Conservation (phyloP, 2,888 invertebrate species). For the Cheilosia impressa region DNA sequence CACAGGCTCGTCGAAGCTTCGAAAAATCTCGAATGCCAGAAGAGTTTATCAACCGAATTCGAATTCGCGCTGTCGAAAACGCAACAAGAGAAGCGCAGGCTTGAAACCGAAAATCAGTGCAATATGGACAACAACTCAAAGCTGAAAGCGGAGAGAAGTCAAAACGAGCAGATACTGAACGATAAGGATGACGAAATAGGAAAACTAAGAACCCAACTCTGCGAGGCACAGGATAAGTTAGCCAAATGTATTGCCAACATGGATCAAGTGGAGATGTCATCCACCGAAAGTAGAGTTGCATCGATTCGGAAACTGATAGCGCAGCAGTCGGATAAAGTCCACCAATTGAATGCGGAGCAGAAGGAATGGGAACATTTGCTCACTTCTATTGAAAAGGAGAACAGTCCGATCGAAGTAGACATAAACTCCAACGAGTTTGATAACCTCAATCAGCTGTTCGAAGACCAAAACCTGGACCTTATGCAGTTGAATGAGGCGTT, state of each 20-base stretch:
- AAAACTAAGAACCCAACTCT: constrained; percentile 24
- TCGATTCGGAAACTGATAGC: constrained; percentile 78
- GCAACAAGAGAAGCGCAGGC: constrained; percentile 50
- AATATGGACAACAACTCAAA: constrained; percentile 43
- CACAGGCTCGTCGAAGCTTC: constrained; percentile 73
- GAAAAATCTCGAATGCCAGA: constrained; percentile 42
- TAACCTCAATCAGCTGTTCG: constrained; percentile 80
- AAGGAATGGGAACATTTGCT: constrained; percentile 80
- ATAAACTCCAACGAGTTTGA: constrained; percentile 79
- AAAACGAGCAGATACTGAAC: constrained; percentile 1
- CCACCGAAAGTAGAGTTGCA: constrained; percentile 67
- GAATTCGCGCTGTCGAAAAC: constrained; percentile 59
- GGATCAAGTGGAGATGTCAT: constrained; percentile 2
- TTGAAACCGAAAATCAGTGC: constrained; percentile 55
- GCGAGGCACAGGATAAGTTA: not conserved
- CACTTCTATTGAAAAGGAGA: constrained; percentile 76
- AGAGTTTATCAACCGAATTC: constrained; percentile 51
- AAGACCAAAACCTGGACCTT: constrained; percentile 80
- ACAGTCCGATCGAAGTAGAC: constrained; percentile 77
- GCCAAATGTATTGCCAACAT: constrained; percentile 7
- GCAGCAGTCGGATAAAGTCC: constrained; percentile 79
- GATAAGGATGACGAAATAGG: constrained; percentile 43
- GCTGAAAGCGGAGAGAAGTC: constrained; percentile 32
- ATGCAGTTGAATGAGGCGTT: constrained; percentile 78
- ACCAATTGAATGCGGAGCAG: constrained; percentile 78